A percentile compares a stretch with the other conserved stretches of the same genome.
Evolutionary conservation across 2,888 invertebrate species (phyloP).

Genomic region (Pecten maximus): DNA sequence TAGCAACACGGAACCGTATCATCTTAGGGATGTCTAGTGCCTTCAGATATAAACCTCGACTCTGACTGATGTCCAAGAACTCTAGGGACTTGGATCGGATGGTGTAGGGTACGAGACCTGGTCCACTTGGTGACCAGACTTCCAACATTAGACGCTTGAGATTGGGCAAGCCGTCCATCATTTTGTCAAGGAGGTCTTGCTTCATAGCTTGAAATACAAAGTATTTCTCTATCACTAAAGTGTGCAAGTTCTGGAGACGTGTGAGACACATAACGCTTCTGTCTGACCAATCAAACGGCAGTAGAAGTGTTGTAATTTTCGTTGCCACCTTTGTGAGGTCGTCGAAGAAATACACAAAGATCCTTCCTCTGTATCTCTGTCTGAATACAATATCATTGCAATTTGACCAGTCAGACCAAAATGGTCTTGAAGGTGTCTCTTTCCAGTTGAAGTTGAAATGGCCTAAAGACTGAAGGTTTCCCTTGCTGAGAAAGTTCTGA

Average conservation of each 20-base stretch:
- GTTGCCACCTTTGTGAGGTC: constrained; percentile 74
- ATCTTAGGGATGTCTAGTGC: constrained; percentile 74
- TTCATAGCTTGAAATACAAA: constrained; percentile 76
- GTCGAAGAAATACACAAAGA: constrained; percentile 78
- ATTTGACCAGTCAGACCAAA: constrained; percentile 71
- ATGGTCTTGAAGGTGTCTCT: constrained; percentile 78
- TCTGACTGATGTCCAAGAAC: constrained; percentile 80
- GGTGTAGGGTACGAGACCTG: constrained; percentile 73
- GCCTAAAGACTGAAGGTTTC: constrained; percentile 70
- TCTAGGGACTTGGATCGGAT: constrained; percentile 74
- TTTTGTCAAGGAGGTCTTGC: constrained; percentile 71
- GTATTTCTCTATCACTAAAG: constrained; percentile 78
- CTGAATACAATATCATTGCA: constrained; percentile 75
- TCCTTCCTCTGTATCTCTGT: constrained; percentile 75
- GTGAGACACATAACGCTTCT: constrained; percentile 74
- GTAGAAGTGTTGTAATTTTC: constrained; percentile 73
- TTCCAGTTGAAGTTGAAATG: constrained; percentile 80
- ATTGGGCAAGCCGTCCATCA: constrained; percentile 68
- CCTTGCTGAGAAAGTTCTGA: constrained; percentile 67
- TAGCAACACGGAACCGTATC: constrained; percentile 74
- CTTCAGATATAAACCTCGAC: constrained; percentile 79
- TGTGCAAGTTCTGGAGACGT: constrained; percentile 72
- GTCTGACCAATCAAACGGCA: constrained; percentile 82
- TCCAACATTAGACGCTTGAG: constrained; percentile 77
- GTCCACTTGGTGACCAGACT: constrained; percentile 80